phyloP scores from a whole-genome alignment of 2,888 invertebrate genomes.

The Philonicus albiceps region DNA sequence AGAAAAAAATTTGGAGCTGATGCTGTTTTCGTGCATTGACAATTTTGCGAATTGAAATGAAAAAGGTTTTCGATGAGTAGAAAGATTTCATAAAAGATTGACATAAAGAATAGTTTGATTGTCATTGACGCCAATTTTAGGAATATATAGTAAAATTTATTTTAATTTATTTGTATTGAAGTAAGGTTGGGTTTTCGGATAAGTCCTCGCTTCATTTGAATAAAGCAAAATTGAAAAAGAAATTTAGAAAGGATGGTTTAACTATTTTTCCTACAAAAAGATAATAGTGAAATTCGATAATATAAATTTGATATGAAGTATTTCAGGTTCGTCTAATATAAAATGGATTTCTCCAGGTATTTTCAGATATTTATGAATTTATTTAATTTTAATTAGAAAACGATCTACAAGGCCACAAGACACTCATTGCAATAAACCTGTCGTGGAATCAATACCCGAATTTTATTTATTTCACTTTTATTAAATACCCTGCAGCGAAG shows the following conservation, averaged over 20 bases:
- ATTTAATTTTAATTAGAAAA: not conserved
- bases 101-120: not conserved
- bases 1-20: not conserved
- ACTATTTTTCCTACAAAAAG: too few species aligned
- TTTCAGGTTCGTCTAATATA: not conserved
- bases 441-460: not conserved
- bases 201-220: too few species aligned
- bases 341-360: not conserved
- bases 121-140: too few species aligned
- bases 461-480: conserved; percentile 5
- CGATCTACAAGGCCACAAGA: not conserved
- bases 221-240: too few species aligned
- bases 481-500: not conserved
- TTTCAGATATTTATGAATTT: not conserved
- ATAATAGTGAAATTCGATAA: not conserved
- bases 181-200: too few species aligned
- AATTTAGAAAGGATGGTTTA: too few species aligned
- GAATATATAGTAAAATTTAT: too few species aligned
- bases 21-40: not conserved
- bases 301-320: not conserved
- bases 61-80: not conserved
- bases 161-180: not conserved
- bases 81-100: not conserved
- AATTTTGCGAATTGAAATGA: not conserved
- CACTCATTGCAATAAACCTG: not conserved